Percentiles rank a stretch among this genome's conserved stretches.
Evolutionary conservation across 1,140 invertebrate genomes (phyloP).

Genomic region (Conus ventricosus): DNA sequence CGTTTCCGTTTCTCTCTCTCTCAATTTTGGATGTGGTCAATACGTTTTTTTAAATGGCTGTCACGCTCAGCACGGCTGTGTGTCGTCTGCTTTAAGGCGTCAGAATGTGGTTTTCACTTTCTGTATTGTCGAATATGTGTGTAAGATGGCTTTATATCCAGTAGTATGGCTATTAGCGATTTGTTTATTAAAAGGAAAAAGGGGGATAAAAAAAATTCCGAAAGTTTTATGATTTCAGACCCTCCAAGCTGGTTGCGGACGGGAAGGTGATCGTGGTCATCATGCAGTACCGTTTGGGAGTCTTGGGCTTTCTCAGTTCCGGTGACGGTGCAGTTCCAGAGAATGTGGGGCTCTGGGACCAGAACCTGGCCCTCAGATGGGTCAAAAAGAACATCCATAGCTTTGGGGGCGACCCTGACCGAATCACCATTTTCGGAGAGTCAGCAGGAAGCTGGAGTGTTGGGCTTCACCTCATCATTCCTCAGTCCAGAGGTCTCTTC

Average conservation of each 20-base stretch:
- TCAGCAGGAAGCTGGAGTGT: constrained; percentile 72
- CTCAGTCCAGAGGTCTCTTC: constrained; percentile 46
- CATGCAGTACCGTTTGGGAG: constrained; percentile 31
- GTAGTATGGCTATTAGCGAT: too few species aligned
- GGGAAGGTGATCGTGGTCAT: constrained; percentile 24
- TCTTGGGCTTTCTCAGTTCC: constrained; percentile 20
- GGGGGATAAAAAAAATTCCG: too few species aligned
- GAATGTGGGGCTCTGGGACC: constrained; percentile 73
- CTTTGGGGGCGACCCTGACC: constrained; percentile 80
- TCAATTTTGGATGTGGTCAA: too few species aligned
- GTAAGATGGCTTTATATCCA: too few species aligned
- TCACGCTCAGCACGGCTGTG: too few species aligned
- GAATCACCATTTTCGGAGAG: constrained; percentile 84
- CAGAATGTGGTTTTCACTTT: too few species aligned
- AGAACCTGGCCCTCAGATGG: constrained; percentile 67
- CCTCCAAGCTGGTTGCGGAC: background rate
- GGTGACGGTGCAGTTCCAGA: constrained; percentile 44
- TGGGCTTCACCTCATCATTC: constrained; percentile 44
- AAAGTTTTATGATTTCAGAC: background rate
- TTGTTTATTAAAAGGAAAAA: too few species aligned
- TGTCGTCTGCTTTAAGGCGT: too few species aligned
- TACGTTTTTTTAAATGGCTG: too few species aligned
- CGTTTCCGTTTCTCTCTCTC: too few species aligned
- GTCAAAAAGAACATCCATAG: constrained; percentile 73
- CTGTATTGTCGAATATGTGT: too few species aligned